phyloP scores from a whole-genome alignment of 37 sponge, comb jelly and placozoan genomes.

The Aphrocallistes beatrix region DNA sequence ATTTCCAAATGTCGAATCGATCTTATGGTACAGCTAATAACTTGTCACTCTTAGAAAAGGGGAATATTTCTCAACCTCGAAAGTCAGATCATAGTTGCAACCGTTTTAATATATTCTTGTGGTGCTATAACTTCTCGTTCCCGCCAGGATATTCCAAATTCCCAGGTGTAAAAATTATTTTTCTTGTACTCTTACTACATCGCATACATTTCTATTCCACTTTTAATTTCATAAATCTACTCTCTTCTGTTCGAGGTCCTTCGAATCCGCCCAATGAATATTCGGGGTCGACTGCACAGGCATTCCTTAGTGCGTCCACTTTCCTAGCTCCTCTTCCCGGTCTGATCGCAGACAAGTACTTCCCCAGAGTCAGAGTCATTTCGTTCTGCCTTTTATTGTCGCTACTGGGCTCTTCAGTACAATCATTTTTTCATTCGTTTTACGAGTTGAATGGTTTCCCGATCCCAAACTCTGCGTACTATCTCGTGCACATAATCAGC shows the following conservation, averaged over 20 bases:
- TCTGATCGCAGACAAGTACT: not conserved
- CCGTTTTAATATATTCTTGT: too few relatives aligned
- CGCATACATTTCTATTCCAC: conserved; percentile 8
- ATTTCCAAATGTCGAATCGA: too few relatives aligned
- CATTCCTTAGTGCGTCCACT: not conserved
- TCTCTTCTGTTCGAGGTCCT: not conserved
- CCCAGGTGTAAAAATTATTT: conserved; percentile 4
- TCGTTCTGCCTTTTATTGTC: conserved; percentile 1
- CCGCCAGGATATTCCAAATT: not conserved
- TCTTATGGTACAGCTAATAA: too few relatives aligned
- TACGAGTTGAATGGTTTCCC: not conserved
- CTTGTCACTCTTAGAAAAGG: too few relatives aligned
- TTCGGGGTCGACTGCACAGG: not conserved
- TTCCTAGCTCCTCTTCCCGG: not conserved
- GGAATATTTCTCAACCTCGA: too few relatives aligned
- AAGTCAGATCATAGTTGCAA: too few relatives aligned
- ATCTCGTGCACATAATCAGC: not conserved
- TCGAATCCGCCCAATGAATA: not conserved
- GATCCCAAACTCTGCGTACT: not conserved
- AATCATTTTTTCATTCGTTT: not conserved
- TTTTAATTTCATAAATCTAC: not conserved
- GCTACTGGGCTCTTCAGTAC: not conserved
- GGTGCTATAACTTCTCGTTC: not conserved
- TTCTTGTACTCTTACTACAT: not conserved
- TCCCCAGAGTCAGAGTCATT: not conserved